Conservation (phyloP, 23 tunicate species). For the Aplidium turbinatum region DNA sequence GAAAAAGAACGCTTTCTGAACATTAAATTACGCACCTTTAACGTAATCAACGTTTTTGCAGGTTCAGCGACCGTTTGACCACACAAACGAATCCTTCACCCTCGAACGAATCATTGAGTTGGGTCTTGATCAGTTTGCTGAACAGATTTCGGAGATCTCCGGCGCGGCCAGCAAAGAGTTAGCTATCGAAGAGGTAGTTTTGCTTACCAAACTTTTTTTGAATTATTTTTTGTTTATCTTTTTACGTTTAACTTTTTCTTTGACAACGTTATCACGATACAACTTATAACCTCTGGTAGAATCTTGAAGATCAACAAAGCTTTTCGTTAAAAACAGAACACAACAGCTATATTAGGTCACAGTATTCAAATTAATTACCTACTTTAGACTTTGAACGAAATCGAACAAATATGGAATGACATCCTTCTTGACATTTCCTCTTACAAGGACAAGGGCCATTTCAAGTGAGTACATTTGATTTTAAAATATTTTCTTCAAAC, state of each 20-base stretch:
- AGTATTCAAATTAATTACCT: not conserved
- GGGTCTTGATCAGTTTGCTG: conserved; percentile 81
- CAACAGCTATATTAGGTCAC: not conserved
- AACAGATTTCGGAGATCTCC: conserved; percentile 88
- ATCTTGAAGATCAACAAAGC: no score
- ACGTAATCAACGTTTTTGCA: no score
- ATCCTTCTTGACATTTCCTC: conserved; percentile 70
- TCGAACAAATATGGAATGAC: conserved; percentile 77
- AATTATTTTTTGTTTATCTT: no score
- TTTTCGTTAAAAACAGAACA: no score
- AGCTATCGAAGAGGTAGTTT: conserved; percentile 79
- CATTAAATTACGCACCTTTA: no score
- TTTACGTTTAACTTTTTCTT: no score
- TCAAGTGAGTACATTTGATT: conserved; percentile 50
- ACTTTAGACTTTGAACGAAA: conserved; percentile 69
- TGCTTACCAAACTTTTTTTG: not conserved
- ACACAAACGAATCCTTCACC: conserved; percentile 69
- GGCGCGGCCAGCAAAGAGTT: conserved; percentile 95
- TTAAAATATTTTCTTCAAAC: no score
- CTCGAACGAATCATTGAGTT: conserved; percentile 91
- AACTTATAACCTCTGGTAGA: no score
- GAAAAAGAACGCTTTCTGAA: no score
- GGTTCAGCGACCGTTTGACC: conserved; percentile 93
- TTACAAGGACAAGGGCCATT: conserved; percentile 97
- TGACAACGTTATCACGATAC: no score